Base-by-base conservation (phyloP, 2,797 vertebrate genomes). In the Hippopotamyrus pictus region DNA sequence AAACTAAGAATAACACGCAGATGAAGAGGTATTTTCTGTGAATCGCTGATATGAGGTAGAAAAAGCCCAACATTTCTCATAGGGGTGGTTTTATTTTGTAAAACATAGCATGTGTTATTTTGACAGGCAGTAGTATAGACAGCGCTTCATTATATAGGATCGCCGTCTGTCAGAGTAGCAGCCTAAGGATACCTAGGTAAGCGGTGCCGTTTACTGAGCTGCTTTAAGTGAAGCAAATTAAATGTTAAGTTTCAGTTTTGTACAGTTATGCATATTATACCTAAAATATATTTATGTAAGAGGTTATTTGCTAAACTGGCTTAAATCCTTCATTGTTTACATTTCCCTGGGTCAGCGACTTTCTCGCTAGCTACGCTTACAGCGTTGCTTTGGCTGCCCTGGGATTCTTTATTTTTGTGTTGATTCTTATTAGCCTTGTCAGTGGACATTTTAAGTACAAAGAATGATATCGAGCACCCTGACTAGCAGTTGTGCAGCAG, bases 71-170 rank as follows among this genome's bases (percentile, higher is more conserved):
- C 22, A 54, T 7, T 57, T 86, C 29, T 14, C 14, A 19, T 3
- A 57, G 22, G 33, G 11, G 12, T 33, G 50, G 22, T 86, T 73
- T 79, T 79, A 79, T 79, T 79, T 79, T 44, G 37, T 79, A 41
- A 79, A 41, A 44, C 41, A 33, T 19, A 57, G 12, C 3, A 50
- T 46, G 57, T 88, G 19, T 4, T n/a, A 44, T 73, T 73, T 87
- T 37, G 37, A 22, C 89, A 89, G 89, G 89, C 89, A 89, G 51
- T n/a, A 25, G 62, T 33, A 87, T 25, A 69, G 89, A 87, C 89
- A 76, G 57, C 89, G 22, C 6, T 89, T 79, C 12, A 57, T 25
- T 87, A 65, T 53, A 76, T 44, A 54, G 50, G 17, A 29, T 89
- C 46, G 62, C 59, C 37, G 84, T 53, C 89, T 53, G 22, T 29